Conservation (phyloP, 1,140 invertebrate genomes). For the Tyrophagus putrescentiae region DNA sequence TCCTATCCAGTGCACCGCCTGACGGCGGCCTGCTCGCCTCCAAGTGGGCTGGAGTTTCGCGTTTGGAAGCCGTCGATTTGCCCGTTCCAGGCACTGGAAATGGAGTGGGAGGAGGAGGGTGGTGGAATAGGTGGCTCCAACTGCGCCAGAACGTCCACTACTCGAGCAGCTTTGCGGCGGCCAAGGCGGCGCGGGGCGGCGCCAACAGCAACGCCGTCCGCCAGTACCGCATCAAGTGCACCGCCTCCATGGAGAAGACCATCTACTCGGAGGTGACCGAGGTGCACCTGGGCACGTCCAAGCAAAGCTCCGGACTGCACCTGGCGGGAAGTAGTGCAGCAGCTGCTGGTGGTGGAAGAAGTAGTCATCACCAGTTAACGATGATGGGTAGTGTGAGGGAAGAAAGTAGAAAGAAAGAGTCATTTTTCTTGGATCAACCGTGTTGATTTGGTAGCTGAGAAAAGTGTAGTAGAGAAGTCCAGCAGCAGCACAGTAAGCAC, state of each 20-base stretch:
- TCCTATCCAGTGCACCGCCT: constrained; percentile 15
- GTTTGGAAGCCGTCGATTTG: constrained; percentile 56
- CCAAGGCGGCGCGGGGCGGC: no score
- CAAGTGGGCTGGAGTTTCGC: constrained; percentile 49
- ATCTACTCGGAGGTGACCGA: constrained; percentile 61
- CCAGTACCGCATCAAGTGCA: constrained; percentile 70
- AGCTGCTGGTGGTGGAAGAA: neutral
- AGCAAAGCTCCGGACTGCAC: constrained; percentile 25
- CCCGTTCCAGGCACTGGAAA: constrained; percentile 29
- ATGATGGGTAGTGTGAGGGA: neutral
- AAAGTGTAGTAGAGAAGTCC: neutral
- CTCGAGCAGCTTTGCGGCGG: neutral
- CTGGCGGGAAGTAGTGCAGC: neutral
- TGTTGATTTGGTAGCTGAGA: neutral
- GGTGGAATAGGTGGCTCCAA: no score
- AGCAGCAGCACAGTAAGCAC: neutral
- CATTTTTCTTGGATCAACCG: neutral
- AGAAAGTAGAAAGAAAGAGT: neutral
- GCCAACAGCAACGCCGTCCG: constrained; percentile 35
- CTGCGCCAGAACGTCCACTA: neutral
- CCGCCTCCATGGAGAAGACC: constrained; percentile 64
- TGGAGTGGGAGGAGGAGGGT: no score
- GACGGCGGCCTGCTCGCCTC: constrained; percentile 22
- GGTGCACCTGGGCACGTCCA: constrained; percentile 21
- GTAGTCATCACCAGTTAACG: neutral